Percentiles rank a stretch among this genome's conserved stretches.
These are phyloP conservation scores for Ceratosolen fusciceps DNA, from an alignment of 1,140 invertebrate genomes.

Conservation along the genomic window DNA sequence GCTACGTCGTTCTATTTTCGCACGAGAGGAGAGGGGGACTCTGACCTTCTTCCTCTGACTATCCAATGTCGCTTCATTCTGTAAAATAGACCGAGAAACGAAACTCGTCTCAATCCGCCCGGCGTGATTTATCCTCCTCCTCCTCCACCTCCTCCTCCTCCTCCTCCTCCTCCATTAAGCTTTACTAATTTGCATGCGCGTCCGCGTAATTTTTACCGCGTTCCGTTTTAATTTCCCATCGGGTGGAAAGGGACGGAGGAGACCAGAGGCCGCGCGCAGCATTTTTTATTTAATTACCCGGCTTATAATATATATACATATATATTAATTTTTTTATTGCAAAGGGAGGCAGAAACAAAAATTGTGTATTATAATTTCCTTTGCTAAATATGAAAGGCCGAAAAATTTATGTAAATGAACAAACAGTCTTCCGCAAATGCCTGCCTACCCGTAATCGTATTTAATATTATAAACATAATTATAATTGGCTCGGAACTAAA, in stretches of 20 bases:
- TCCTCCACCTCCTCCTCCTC: too few relatives aligned
- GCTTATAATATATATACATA: too few relatives aligned
- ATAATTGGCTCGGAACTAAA: background rate
- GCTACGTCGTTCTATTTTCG: too few relatives aligned
- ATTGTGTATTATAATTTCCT: background rate
- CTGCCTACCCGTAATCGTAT: background rate
- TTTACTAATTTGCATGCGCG: background rate
- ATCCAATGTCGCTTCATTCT: too few relatives aligned
- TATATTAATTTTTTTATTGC: background rate
- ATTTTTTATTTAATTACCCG: constrained; percentile 1
- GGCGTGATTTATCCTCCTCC: too few relatives aligned
- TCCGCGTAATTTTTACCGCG: background rate
- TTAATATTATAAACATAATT: background rate
- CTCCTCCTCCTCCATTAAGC: background rate
- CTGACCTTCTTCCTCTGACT: too few relatives aligned
- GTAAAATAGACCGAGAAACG: too few relatives aligned
- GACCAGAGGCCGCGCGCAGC: background rate
- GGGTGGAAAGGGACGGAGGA: background rate
- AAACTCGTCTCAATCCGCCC: too few relatives aligned
- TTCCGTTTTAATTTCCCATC: background rate
- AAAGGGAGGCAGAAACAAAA: background rate
- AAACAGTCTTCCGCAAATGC: background rate
- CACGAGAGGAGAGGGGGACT: too few relatives aligned
- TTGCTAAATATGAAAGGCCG: background rate
- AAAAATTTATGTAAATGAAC: background rate